These are phyloP conservation scores for Channa striata DNA, from an alignment of 2,797 vertebrate genomes.

Conservation along the genomic window DNA sequence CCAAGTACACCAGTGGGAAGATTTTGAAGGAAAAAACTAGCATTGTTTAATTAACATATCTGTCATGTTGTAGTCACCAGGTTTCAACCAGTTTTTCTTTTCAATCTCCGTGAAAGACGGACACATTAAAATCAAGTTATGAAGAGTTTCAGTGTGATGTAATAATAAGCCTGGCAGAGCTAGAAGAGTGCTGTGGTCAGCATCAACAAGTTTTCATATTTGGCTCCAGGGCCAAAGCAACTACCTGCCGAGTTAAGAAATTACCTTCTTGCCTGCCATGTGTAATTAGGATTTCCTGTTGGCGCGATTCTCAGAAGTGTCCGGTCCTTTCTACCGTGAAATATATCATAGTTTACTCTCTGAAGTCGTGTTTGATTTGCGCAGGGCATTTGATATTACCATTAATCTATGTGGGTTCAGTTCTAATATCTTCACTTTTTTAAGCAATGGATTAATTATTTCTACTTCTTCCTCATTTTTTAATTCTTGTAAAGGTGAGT, in stretches of 20 bases:
- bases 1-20: slow-evolving; percentile 15
- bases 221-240: slow-evolving; percentile 36
- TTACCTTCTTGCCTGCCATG: no score
- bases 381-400: slow-evolving; percentile 1
- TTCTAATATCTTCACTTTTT: not conserved
- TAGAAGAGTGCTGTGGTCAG: not conserved
- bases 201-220: slow-evolving; percentile 26
- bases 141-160: slow-evolving; percentile 24
- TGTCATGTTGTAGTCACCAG: slow-evolving; percentile 37
- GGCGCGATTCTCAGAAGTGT: slow-evolving; percentile 9
- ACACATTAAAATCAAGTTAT: slow-evolving; percentile 27
- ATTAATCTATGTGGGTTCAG: not conserved
- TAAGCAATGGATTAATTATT: slow-evolving; percentile 8
- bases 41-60: slow-evolving; percentile 52
- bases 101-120: slow-evolving; percentile 31
- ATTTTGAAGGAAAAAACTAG: slow-evolving; percentile 16
- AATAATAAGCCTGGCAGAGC: slow-evolving; percentile 41
- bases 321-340: slow-evolving; percentile 5
- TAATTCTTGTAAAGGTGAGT: slow-evolving; percentile 4
- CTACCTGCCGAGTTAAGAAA: slow-evolving; percentile 23
- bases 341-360: slow-evolving; percentile 20
- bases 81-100: slow-evolving; percentile 23
- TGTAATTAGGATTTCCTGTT: not conserved
- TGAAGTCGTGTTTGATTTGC: not conserved
- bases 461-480: not conserved